A percentile compares a stretch with the other conserved stretches of the same genome.
phyloP scores from a whole-genome alignment of 1,140 invertebrate genomes.

The Plectus sambesii region DNA sequence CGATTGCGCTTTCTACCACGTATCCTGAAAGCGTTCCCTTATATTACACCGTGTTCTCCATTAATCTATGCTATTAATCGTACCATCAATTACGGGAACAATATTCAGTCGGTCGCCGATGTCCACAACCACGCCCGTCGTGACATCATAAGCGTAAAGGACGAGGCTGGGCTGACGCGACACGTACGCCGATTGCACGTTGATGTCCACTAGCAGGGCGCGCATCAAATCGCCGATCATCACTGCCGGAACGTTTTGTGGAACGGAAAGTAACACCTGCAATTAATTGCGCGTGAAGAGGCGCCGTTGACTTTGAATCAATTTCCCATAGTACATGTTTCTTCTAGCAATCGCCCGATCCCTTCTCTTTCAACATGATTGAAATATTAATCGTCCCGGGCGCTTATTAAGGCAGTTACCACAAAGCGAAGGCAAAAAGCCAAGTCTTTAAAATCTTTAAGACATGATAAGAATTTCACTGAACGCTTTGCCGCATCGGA shows the following conservation, averaged over 20 bases:
- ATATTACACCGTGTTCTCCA: not conserved
- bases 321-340: no score
- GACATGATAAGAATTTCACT: no score
- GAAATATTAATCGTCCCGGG: no score
- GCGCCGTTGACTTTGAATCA: no score
- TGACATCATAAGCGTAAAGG: slow-evolving; percentile 56
- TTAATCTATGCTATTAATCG: slow-evolving; percentile 14
- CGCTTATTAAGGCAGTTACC: no score
- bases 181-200: slow-evolving; percentile 31
- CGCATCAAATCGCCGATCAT: slow-evolving; percentile 31
- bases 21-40: slow-evolving; percentile 31
- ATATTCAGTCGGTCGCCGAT: slow-evolving; percentile 57
- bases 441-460: no score
- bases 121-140: slow-evolving; percentile 57
- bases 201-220: slow-evolving; percentile 30
- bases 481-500: no score
- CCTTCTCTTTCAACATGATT: no score
- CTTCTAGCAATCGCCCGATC: no score
- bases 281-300: no score
- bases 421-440: slow-evolving; percentile 8
- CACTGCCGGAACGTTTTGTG: slow-evolving; percentile 38
- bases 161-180: slow-evolving; percentile 55
- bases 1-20: slow-evolving; percentile 44
- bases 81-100: slow-evolving; percentile 56
- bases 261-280: slow-evolving; percentile 39